Percentiles rank a stretch among this genome's conserved stretches.
Conservation (phyloP, 1,140 invertebrate genomes). For the Coenobita brevimanus region DNA sequence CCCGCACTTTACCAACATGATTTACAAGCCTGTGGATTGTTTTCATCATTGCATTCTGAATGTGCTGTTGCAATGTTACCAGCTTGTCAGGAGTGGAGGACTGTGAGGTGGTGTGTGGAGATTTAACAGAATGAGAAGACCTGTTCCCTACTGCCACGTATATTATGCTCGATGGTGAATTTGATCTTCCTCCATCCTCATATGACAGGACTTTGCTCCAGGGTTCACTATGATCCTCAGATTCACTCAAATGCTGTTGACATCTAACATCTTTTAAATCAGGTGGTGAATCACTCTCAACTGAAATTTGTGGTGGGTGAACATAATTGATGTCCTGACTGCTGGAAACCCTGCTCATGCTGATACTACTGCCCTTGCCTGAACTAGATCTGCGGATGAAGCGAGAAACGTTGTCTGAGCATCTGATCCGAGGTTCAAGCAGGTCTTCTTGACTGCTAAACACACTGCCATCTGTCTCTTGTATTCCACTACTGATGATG, state of each 20-base stretch:
- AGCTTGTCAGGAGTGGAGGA: neutral
- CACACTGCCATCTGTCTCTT: constrained; percentile 53
- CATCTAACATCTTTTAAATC: neutral
- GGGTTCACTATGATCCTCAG: neutral
- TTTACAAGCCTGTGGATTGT: constrained; percentile 28
- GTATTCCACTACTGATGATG: constrained; percentile 32
- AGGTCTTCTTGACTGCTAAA: constrained; percentile 56
- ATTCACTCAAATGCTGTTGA: neutral
- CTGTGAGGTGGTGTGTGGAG: neutral
- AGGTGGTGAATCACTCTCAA: neutral
- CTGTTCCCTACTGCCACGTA: neutral
- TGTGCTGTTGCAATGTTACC: neutral
- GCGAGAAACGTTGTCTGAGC: constrained; percentile 31
- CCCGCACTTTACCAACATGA: constrained; percentile 21
- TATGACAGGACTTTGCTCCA: neutral
- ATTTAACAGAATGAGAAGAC: neutral
- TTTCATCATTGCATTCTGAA: constrained; percentile 22
- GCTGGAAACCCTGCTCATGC: neutral
- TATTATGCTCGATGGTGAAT: neutral
- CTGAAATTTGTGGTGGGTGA: neutral
- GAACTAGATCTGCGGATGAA: constrained; percentile 32
- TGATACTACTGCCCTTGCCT: constrained; percentile 21
- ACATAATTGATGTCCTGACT: too few species aligned
- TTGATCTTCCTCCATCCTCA: neutral
- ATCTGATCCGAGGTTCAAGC: neutral